Base-by-base conservation (phyloP, 2,113 vertebrate genomes). In the Trogon surrucura region DNA sequence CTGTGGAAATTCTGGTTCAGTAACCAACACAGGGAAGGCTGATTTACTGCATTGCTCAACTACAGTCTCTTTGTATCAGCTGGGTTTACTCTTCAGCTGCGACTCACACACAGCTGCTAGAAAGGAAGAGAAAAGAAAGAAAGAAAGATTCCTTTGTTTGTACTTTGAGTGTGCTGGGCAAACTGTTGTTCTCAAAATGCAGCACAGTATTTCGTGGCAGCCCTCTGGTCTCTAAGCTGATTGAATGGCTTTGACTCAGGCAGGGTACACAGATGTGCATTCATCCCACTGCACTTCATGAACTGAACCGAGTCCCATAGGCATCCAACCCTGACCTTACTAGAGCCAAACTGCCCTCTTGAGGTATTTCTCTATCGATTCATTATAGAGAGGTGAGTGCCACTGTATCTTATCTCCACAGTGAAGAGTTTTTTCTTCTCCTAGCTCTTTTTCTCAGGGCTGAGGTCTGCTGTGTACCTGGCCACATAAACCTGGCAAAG, bases 291-390 rank as follows among this genome's bases (percentile, higher is more conserved):
- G 34, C 32, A 44, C 36, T 82, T 72, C 56, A 51, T 8, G 44
- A 74, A 51, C 51, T 3, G 38, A 78, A 58, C 23, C 10, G 45
- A 86, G 51, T 44, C 66, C n/a, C 32, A 57, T 48, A 45, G 65
- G 36, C 26, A 80, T 27, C 44, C 41, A 89, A 36, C 54, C 11
- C 36, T 58, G 74, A 85, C 71, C 66, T 61, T 50, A 45, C 27
- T 26, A 85, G 45, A 75, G 48, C 22, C 58, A 36, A 91, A 45
- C 15, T 69, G 14, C 36, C 54, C 62, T 60, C 54, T 9, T 0
- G 1, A 85, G 57, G 18, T 50, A 57, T 51, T 56, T 70, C 36
- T 72, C 34, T 36, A 45, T 45, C 0, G 0, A 38, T 0, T 53
- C 72, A 27, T 27, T 91, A 69, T 0, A 69, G 16, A 86, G 53